Evolutionary conservation across 1,140 invertebrate species (phyloP), one percentile per base, ranked within the genome.

Genomic region (Trachymyrmex septentrionalis): DNA sequence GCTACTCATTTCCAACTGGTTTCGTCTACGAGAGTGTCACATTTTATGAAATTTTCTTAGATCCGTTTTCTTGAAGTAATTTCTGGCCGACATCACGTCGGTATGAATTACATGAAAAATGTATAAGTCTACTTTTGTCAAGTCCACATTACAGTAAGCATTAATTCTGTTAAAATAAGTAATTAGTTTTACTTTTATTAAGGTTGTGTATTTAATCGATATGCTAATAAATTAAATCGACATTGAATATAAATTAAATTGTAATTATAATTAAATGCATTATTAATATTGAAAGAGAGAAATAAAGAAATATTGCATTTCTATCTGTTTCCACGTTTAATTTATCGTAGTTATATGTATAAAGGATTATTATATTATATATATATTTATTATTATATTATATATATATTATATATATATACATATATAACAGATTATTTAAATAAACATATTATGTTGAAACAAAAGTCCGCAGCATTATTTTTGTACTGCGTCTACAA

Each of bases 201-300:
- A 71, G 55, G 69, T 14, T 67, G 16, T 80, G 14, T 53, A 50
- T 66, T 66, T 3, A 78, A 30, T 78, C 38, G 30, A 50, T 14
- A 38, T 14, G 2, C 4, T 67, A 67, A 67, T 78, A 24, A 78
- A 78, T 34, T 53, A 6, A 66, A 50, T 77, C 10, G 19, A 67
- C 14, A 67, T 55, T 12, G 48, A 67, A 67, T 55, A 0, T 21
- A 55, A 80, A 80, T 50, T 7, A 67, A 30, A 3, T 80, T 16
- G 14, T 30, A 78, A 34, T 34, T 48, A 6, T 48, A 63, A 64
- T 64, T 64, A 48, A 63, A 77, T 63, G 5, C 6, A 34, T 30
- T 30, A 63, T 63, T 63, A 66, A 55, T 50, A 24, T 53, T 19
- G 53, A 19, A 24, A 0, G n/a, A 69, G 21, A 24, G 0, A 59